Conservation (phyloP, 2,888 invertebrate species). For the Hirtodrosophila cameraria region DNA sequence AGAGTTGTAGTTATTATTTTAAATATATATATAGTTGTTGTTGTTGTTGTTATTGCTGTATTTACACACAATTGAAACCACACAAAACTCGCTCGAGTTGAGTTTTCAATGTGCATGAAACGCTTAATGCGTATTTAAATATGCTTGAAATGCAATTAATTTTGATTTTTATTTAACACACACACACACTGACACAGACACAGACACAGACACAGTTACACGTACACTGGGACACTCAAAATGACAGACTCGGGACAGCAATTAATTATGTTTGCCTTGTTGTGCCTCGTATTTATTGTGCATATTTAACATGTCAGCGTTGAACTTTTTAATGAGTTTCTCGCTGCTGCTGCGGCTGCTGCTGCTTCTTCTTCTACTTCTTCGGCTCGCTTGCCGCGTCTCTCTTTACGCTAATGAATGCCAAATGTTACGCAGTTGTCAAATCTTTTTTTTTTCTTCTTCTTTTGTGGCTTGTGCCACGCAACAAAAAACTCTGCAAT, state of each 20-base stretch:
- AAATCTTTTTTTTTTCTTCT: neutral
- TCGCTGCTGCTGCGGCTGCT: too few species aligned
- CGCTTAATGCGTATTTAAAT: conserved; percentile 64
- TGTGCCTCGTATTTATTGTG: conserved; percentile 47
- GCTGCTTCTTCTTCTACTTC: too few species aligned
- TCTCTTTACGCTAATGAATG: conserved; percentile 17
- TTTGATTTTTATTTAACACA: conserved; percentile 56
- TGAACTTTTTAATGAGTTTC: conserved; percentile 47
- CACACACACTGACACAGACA: conserved; percentile 14
- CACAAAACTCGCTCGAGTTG: conserved; percentile 50
- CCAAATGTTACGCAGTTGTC: conserved; percentile 11
- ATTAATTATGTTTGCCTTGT: conserved; percentile 72
- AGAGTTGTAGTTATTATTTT: conserved; percentile 22
- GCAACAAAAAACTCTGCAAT: too few species aligned
- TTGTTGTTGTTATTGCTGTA: conserved; percentile 40
- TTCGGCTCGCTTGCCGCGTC: too few species aligned
- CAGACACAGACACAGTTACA: conserved; percentile 11
- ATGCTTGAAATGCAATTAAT: conserved; percentile 76
- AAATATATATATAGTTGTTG: conserved; percentile 23
- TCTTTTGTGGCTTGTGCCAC: too few species aligned
- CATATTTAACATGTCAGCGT: conserved; percentile 59
- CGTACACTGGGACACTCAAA: too few species aligned
- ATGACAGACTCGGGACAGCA: conserved; percentile 30
- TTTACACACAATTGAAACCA: conserved; percentile 62
- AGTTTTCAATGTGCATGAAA: conserved; percentile 22